Evolutionary conservation across 92 coral and sea anemone species (phyloP).

Genomic region (Phenganax subtilis): DNA sequence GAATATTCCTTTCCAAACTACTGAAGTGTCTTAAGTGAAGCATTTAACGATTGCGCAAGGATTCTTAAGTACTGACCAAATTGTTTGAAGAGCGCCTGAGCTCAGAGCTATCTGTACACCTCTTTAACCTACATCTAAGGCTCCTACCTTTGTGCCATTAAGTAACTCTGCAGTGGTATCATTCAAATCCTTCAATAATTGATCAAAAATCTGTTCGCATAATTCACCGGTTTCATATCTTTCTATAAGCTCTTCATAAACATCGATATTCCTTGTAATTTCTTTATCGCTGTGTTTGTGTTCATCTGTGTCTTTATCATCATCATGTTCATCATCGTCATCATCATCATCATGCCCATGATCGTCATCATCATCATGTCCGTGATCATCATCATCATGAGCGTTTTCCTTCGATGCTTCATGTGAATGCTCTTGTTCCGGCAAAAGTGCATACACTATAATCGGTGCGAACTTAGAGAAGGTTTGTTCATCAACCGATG

Average conservation of each 20-base stretch:
- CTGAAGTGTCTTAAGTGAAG: too few relatives aligned
- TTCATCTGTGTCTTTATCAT: background rate
- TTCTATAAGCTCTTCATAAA: conserved; percentile 25
- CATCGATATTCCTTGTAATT: background rate
- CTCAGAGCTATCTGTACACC: background rate
- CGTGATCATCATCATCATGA: conserved; percentile 18
- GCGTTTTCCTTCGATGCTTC: background rate
- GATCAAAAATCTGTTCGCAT: conserved; percentile 29
- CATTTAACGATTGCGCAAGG: background rate
- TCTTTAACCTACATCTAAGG: too few relatives aligned
- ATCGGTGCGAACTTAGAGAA: conserved; percentile 24
- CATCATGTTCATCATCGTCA: background rate
- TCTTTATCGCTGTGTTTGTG: background rate
- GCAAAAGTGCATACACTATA: conserved; percentile 17
- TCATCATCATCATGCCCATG: conserved; percentile 10
- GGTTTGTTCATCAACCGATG: background rate
- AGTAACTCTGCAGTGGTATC: conserved; percentile 13
- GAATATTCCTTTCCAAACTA: too few relatives aligned
- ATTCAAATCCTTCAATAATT: conserved; percentile 22
- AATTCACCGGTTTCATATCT: conserved; percentile 18
- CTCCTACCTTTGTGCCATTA: background rate
- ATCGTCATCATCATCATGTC: background rate
- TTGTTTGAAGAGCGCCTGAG: background rate
- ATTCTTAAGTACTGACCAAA: background rate
- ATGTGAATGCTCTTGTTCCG: conserved; percentile 9